Percentiles rank a stretch among this genome's conserved stretches.
phyloP scores from a whole-genome alignment of 2,113 vertebrate genomes.

The Acanthisitta chloris region DNA sequence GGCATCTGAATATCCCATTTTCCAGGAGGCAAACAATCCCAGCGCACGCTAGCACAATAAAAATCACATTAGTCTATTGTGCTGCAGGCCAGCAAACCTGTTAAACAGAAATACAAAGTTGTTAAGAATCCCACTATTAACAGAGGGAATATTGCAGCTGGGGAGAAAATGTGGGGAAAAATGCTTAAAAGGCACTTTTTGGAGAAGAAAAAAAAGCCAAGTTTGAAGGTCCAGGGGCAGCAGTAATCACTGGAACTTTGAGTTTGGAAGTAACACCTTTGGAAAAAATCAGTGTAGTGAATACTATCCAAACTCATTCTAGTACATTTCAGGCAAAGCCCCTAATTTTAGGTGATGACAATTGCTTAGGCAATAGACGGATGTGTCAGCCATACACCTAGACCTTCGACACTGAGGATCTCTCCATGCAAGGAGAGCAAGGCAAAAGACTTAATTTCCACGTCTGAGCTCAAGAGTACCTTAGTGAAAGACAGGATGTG shows the following conservation, averaged over 20 bases:
- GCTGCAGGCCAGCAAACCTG: slow-evolving; percentile 26
- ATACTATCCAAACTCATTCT: not conserved
- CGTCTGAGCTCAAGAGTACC: not conserved
- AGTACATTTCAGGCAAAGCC: not conserved
- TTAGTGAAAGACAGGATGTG: not conserved
- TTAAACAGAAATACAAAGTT: not conserved
- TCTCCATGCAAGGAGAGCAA: not conserved
- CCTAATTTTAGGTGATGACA: not conserved
- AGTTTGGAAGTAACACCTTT: not conserved
- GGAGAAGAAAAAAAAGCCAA: too few relatives aligned
- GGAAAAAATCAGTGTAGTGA: not conserved
- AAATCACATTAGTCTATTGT: slow-evolving; percentile 25
- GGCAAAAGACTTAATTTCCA: not conserved
- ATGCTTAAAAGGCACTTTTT: not conserved
- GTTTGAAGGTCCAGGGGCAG: not conserved
- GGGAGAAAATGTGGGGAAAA: not conserved
- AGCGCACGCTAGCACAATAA: not conserved
- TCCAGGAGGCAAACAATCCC: slow-evolving; percentile 20
- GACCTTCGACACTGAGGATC: not conserved
- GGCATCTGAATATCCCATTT: slow-evolving; percentile 46
- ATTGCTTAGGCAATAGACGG: not conserved
- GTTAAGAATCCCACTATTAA: not conserved
- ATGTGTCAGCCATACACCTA: not conserved
- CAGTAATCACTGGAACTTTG: not conserved
- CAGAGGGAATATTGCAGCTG: not conserved